These are phyloP conservation scores for Sylvia borin DNA, from an alignment of 2,797 vertebrate genomes.

Conservation along the genomic window DNA sequence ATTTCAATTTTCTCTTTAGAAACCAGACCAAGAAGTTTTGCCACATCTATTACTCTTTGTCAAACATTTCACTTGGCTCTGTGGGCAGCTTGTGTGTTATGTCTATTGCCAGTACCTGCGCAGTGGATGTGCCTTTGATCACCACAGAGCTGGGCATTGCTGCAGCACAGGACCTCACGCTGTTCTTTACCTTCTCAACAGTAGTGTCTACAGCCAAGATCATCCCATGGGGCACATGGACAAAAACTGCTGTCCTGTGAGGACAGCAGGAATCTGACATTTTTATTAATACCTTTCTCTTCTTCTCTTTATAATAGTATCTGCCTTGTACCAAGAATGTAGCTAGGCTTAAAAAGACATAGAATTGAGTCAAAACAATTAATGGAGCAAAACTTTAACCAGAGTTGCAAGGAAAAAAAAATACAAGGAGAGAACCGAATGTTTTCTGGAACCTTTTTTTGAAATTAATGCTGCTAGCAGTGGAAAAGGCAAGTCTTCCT, in stretches of 20 bases:
- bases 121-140: not conserved
- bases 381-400: not conserved
- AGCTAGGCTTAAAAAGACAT: not conserved
- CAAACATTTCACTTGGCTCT: not conserved
- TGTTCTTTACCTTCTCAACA: not conserved
- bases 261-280: not conserved
- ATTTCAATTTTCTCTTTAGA: constrained; percentile 32
- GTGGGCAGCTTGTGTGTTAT: not conserved
- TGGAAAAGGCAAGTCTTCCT: not conserved
- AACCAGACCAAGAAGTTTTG: not conserved
- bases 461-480: not conserved
- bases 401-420: not conserved
- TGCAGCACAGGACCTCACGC: not conserved
- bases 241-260: not conserved
- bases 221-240: not conserved
- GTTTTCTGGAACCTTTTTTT: not conserved
- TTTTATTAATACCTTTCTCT: not conserved
- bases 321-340: not conserved
- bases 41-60: not conserved
- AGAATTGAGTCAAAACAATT: not conserved
- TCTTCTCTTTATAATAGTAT: not conserved
- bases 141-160: not conserved
- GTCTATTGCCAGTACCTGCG: not conserved
- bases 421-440: not conserved
- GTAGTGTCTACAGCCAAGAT: not conserved